Conservation (phyloP, 2,888 invertebrate genomes). For the Resseliella maxima region DNA sequence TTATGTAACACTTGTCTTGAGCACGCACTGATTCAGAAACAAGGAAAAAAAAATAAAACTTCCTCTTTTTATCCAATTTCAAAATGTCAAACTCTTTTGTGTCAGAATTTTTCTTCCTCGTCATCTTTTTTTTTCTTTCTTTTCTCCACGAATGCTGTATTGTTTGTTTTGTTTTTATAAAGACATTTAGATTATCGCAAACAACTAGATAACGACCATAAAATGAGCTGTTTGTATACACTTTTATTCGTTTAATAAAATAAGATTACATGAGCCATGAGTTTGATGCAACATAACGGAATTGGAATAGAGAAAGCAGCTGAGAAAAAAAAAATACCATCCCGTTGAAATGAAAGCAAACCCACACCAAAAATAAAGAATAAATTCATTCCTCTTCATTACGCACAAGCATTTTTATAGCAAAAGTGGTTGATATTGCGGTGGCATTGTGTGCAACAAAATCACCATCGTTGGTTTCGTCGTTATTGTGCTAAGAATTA, state of each 20-base stretch:
- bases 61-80: neutral
- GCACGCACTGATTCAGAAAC: neutral
- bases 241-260: constrained; percentile 56
- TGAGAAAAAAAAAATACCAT: neutral
- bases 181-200: constrained; percentile 57
- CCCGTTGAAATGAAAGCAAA: neutral
- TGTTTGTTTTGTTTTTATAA: constrained; percentile 55
- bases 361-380: neutral
- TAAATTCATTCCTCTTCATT: constrained; percentile 33
- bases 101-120: neutral
- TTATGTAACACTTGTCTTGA: constrained; percentile 33
- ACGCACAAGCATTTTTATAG: constrained; percentile 22
- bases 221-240: constrained; percentile 57
- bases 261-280: constrained; percentile 54
- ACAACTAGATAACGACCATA: constrained; percentile 56
- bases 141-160: neutral
- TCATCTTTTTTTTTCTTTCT: neutral
- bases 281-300: constrained; percentile 6
- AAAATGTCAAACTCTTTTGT: neutral
- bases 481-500: constrained; percentile 6
- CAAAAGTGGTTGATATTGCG: constrained; percentile 12
- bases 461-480: constrained; percentile 3
- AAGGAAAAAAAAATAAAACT: neutral
- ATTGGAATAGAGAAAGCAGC: neutral
- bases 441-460: constrained; percentile 36